These are phyloP conservation scores for Ciconia boyciana DNA, from an alignment of 2,113 vertebrate species.

Conservation along the genomic window DNA sequence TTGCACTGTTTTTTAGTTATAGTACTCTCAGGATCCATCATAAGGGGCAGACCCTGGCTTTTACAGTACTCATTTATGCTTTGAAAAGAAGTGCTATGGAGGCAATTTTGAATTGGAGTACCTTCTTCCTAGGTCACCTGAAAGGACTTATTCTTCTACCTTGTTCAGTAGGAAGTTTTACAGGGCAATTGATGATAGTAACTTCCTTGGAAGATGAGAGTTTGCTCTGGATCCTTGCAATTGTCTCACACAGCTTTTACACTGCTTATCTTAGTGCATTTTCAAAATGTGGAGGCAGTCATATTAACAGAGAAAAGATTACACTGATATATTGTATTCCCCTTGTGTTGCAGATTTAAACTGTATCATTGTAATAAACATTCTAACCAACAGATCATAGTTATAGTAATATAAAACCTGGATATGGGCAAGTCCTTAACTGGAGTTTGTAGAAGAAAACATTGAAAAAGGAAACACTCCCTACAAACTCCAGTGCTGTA, in stretches of 20 bases:
- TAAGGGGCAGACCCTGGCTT: background rate
- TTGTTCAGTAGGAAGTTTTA: background rate
- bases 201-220: background rate
- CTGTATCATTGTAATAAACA: background rate
- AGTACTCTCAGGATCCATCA: background rate
- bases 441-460: background rate
- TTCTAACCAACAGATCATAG: background rate
- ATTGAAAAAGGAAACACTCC: background rate
- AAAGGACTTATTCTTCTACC: background rate
- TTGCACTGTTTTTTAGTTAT: background rate
- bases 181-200: background rate
- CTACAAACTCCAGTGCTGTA: background rate
- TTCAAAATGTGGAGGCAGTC: background rate
- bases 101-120: background rate
- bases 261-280: background rate
- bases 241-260: background rate
- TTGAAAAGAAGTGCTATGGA: background rate
- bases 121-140: background rate
- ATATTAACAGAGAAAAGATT: background rate
- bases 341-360: background rate
- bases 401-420: background rate
- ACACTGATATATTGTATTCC: background rate
- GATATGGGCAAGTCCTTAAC: background rate
- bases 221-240: background rate
- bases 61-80: background rate